phyloP scores from a whole-genome alignment of 1,140 invertebrate genomes.

The Caenorhabditis tropicalis region DNA sequence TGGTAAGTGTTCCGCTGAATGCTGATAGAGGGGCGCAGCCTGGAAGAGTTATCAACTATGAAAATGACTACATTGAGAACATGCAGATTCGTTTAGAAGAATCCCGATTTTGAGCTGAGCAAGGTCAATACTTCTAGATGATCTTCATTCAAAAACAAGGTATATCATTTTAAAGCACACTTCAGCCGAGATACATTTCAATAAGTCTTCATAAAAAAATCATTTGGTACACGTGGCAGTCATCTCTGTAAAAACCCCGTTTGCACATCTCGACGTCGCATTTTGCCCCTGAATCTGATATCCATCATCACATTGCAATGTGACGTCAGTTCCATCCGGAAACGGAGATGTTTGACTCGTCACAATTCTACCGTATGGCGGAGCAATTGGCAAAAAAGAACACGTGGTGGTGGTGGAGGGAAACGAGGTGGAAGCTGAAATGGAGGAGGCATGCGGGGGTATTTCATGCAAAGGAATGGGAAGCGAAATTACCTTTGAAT shows the following conservation, averaged over 20 bases:
- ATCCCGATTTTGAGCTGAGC: too few relatives aligned
- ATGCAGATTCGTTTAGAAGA: too few relatives aligned
- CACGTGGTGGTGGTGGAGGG: neutral
- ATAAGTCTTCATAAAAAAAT: too few relatives aligned
- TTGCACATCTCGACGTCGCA: neutral
- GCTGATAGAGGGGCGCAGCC: constrained; percentile 27
- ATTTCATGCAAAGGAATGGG: neutral
- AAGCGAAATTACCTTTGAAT: too few relatives aligned
- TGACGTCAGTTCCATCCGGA: neutral
- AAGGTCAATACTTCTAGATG: too few relatives aligned
- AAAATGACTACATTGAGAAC: neutral
- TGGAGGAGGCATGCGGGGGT: neutral
- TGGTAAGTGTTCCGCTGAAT: constrained; percentile 15
- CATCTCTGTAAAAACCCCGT: neutral
- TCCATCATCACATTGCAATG: neutral
- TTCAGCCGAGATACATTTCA: too few relatives aligned
- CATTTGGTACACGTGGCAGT: constrained; percentile 10
- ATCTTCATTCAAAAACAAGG: too few relatives aligned
- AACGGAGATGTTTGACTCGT: neutral
- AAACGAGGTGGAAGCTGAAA: neutral
- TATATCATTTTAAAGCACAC: too few relatives aligned
- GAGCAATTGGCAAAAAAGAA: neutral
- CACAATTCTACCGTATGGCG: neutral
- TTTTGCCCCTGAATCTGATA: neutral
- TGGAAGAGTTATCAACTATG: neutral